Evolutionary conservation across 2,888 invertebrate genomes (phyloP).

Genomic region (Pseudolycoriella hygida): DNA sequence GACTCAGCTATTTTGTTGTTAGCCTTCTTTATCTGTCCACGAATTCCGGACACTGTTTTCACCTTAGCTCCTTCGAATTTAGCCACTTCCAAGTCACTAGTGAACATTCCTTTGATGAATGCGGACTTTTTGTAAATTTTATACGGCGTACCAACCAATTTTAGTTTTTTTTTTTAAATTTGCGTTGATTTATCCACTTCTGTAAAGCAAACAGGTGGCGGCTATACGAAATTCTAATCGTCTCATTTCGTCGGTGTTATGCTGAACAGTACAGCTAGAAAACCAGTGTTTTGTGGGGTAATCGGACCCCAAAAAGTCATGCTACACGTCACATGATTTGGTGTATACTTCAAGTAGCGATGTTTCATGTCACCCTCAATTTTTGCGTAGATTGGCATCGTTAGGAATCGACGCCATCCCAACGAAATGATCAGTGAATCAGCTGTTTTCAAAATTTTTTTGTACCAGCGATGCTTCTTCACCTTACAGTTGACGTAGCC

Average conservation of each 20-base stretch:
- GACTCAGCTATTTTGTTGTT: conserved; percentile 62
- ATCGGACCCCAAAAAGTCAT: conserved; percentile 96
- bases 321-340: conserved; percentile 90
- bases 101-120: conserved; percentile 89
- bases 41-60: conserved; percentile 89
- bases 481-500: conserved; percentile 86
- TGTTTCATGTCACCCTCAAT: conserved; percentile 91
- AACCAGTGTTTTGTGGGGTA: conserved; percentile 88
- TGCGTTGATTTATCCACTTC: conserved; percentile 88
- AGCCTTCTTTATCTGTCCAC: conserved; percentile 94
- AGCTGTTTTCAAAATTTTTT: conserved; percentile 84
- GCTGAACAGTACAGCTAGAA: conserved; percentile 75
- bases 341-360: conserved; percentile 91
- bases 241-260: conserved; percentile 42
- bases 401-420: conserved; percentile 97
- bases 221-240: conserved; percentile 81
- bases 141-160: conserved; percentile 82
- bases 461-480: conserved; percentile 96
- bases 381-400: conserved; percentile 82
- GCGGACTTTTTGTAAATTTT: conserved; percentile 97
- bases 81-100: conserved; percentile 78
- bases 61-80: conserved; percentile 93
- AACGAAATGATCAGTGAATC: conserved; percentile 92
- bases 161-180: conserved; percentile 93
- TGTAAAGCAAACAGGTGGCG: conserved; percentile 87